Base-by-base conservation (phyloP, 2,888 invertebrate species). In the Andricus curvator region DNA sequence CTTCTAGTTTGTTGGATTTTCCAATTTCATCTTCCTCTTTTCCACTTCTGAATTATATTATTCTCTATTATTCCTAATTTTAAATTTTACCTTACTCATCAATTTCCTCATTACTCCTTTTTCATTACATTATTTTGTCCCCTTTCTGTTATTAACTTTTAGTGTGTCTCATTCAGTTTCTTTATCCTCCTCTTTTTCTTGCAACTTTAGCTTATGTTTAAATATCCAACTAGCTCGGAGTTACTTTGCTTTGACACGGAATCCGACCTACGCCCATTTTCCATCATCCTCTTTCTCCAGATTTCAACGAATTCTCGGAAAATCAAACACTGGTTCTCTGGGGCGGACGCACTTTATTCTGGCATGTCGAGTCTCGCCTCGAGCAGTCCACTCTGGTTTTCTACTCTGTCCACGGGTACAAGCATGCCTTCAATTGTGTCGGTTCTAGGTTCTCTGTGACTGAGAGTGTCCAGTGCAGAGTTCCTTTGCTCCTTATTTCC, bases 281-380 rank as follows among this genome's bases (percentile, higher is more conserved):
- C 4, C 62, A 15, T 62, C 25, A 25, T 62, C 15, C 25, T 22
- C 25, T 25, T 25, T 22, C 62, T 62, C 25, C 62, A 62, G 25
- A 15, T 62, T 13, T 25, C 25, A 4, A 17, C 15, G 15, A 62
- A 29, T 62, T 25, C 25, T 25, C 62, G 25, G 25, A 25, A 62
- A 62, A 25, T 15, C 25, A 62, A 62, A 62, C 4, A 62, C 15
- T 17, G 62, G 11, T 62, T 25, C 29, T 62, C 62, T 62, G 25
- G 25, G 62, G 25, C 25, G 25, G 25, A 29, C 25, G 25, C 51
- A 51, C 80, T 41, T 60, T 81, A 68, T 82, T 79, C 77, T 68
- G 41, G 62, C 76, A 82, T 81, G n/a, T n/a, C 37, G 25, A 60
- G 48, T 81, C 25, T 25, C 48, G 25, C 48, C 44, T 62, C 29